Evolutionary conservation across 2,113 vertebrate species (phyloP).

Genomic region (Casuarius casuarius): DNA sequence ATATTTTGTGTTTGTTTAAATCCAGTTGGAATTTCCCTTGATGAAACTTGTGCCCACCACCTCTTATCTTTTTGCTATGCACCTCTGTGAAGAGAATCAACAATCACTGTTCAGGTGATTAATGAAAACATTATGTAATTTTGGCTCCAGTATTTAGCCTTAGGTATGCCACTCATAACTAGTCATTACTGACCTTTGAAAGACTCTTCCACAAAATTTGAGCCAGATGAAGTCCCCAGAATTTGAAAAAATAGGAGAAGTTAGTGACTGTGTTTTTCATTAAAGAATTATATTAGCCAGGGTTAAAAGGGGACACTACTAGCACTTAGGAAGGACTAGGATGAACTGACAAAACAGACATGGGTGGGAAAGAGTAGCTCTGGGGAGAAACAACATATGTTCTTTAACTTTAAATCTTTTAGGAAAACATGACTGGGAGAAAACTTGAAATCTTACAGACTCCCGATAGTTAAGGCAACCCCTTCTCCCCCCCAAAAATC

Average conservation of each 20-base stretch:
- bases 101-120: neutral
- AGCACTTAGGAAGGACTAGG: neutral
- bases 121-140: neutral
- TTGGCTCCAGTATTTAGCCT: fast-evolving
- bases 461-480: neutral
- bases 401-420: neutral
- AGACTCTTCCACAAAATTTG: neutral
- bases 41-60: no score
- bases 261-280: neutral
- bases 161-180: neutral
- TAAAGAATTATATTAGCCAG: neutral
- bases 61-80: no score
- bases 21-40: no score
- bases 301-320: neutral
- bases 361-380: fast-evolving
- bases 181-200: neutral
- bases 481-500: neutral
- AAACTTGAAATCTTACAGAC: neutral
- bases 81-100: no score
- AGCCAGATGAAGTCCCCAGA: neutral
- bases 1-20: no score
- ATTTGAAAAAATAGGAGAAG: neutral
- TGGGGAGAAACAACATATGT: neutral
- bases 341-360: neutral
- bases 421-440: neutral